phyloP scores from a whole-genome alignment of 2,797 vertebrate genomes.

The Danio albolineatus region DNA sequence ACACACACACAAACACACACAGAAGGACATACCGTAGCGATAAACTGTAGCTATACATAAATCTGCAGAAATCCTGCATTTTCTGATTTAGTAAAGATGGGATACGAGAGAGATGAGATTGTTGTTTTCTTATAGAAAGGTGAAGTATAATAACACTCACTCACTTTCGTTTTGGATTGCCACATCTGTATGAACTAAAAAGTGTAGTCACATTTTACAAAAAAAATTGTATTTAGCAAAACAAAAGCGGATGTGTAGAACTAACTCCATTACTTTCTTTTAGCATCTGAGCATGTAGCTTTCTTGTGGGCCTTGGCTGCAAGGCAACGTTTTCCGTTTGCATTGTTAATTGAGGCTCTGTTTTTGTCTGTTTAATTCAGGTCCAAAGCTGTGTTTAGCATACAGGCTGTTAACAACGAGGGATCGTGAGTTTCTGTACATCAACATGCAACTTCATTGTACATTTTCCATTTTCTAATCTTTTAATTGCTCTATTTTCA shows the following conservation, averaged over 20 bases:
- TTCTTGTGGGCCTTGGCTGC: not conserved
- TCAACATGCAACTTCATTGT: not conserved
- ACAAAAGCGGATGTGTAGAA: conserved; percentile 3
- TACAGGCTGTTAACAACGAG: conserved; percentile 91
- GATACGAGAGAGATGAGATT: not conserved
- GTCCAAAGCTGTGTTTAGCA: conserved; percentile 87
- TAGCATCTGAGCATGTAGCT: not conserved
- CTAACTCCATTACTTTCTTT: not conserved
- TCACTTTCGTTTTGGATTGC: too few species aligned
- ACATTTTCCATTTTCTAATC: not conserved
- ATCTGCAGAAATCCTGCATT: not conserved
- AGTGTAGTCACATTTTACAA: too few species aligned
- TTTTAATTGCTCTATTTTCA: not conserved
- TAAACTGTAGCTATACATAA: too few species aligned
- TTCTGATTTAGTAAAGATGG: not conserved
- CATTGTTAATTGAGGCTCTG: not conserved
- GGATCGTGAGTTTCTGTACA: conserved; percentile 83
- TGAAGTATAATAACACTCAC: not conserved
- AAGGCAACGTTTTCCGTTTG: not conserved
- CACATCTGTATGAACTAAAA: too few species aligned
- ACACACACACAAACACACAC: not conserved
- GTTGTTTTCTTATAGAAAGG: not conserved
- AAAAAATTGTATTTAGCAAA: too few species aligned
- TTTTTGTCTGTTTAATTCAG: conserved; percentile 68
- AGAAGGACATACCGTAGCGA: too few species aligned